These are phyloP conservation scores for Austrolebias charrua DNA, from an alignment of 2,797 vertebrate species.

Conservation along the genomic window DNA sequence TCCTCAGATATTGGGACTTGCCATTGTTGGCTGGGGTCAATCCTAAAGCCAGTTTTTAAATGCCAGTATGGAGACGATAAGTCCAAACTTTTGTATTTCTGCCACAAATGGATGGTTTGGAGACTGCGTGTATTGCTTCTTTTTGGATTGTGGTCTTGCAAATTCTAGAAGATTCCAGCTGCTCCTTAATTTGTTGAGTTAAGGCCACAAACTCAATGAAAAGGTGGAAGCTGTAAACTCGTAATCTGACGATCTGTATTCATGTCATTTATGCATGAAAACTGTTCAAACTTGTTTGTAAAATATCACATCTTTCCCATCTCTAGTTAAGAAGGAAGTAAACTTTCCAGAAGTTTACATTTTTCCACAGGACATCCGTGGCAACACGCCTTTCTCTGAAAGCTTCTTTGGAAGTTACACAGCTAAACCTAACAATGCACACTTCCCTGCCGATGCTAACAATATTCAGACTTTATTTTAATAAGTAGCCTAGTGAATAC, in stretches of 20 bases:
- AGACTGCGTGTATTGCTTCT: not conserved
- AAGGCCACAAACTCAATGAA: not conserved
- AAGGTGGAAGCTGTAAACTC: not conserved
- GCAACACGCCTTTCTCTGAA: not conserved
- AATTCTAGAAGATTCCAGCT: not conserved
- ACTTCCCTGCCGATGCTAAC: not conserved
- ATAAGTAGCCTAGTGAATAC: too few relatives aligned
- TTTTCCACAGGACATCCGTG: not conserved
- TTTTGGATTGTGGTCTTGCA: not conserved
- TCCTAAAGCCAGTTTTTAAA: too few relatives aligned
- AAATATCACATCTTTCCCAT: not conserved
- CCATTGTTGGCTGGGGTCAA: too few relatives aligned
- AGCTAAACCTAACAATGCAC: not conserved
- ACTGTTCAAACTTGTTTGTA: slow-evolving; percentile 20
- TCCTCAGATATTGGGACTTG: too few relatives aligned
- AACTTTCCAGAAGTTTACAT: not conserved
- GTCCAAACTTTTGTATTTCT: not conserved
- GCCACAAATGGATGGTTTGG: not conserved
- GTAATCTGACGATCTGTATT: not conserved
- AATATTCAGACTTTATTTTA: not conserved
- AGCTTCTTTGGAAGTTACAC: not conserved
- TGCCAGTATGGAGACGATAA: not conserved
- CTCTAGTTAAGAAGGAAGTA: not conserved
- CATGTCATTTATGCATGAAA: not conserved
- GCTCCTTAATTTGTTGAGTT: not conserved